Percentiles rank a stretch among this genome's conserved stretches.
These are phyloP conservation scores for Megatriorchis doriae DNA, from an alignment of 2,113 vertebrate genomes.

Conservation along the genomic window DNA sequence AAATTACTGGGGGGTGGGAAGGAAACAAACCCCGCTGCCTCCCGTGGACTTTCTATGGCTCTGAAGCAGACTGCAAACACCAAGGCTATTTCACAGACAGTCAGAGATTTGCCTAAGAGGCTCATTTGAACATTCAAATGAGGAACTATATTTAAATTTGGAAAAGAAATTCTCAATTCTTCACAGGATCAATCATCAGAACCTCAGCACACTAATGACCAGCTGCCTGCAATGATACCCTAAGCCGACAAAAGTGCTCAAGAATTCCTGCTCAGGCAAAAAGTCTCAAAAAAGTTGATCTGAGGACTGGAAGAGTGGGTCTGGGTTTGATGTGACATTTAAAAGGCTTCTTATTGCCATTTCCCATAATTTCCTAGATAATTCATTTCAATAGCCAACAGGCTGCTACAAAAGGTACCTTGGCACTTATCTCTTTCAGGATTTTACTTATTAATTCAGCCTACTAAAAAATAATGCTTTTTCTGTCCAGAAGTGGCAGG, in stretches of 20 bases:
- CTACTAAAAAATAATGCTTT: not conserved
- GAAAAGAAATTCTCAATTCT: not conserved
- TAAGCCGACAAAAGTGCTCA: not conserved
- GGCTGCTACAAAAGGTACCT: not conserved
- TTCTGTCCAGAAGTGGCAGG: not conserved
- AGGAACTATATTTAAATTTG: slow-evolving; percentile 8
- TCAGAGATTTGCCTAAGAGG: not conserved
- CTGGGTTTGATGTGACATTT: not conserved
- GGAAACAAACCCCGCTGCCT: not conserved
- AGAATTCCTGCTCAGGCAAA: not conserved
- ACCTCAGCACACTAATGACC: not conserved
- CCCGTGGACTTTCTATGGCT: not conserved
- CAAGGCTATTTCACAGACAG: not conserved
- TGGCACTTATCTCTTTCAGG: not conserved
- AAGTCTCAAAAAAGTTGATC: not conserved
- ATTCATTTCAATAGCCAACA: not conserved
- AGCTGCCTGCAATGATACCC: not conserved
- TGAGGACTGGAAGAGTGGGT: not conserved
- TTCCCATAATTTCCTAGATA: not conserved
- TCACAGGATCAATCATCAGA: not conserved
- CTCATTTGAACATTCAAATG: slow-evolving; percentile 1
- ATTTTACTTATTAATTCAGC: not conserved
- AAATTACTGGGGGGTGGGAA: not conserved
- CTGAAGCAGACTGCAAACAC: not conserved
- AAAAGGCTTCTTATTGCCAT: not conserved